phyloP scores from a whole-genome alignment of 23 tunicate genomes.

The Corella eumyota region DNA sequence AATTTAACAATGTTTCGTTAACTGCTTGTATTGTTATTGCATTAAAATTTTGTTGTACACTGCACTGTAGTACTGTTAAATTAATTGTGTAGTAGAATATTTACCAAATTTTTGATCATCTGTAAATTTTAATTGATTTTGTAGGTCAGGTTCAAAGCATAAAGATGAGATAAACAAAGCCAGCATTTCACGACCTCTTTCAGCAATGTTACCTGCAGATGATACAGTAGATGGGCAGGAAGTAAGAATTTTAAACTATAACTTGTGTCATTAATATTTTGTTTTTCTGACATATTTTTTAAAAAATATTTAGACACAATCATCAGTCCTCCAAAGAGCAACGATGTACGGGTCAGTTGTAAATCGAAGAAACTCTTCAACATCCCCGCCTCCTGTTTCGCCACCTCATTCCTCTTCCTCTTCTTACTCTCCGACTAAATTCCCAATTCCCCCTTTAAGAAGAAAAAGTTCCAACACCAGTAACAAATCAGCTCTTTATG shows the following conservation, averaged over 20 bases:
- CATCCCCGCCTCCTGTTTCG: constrained; percentile 5
- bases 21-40: too few species aligned
- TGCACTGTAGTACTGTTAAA: too few species aligned
- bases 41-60: too few species aligned
- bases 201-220: not conserved
- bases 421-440: constrained; percentile 2
- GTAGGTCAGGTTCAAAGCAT: constrained; percentile 4
- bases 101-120: too few species aligned
- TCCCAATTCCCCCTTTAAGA: constrained; percentile 43
- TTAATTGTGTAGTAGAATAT: too few species aligned
- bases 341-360: constrained; percentile 54
- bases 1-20: too few species aligned
- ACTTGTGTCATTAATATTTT: not conserved
- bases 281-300: not conserved
- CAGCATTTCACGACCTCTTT: constrained; percentile 24
- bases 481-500: constrained; percentile 11
- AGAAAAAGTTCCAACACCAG: constrained; percentile 16
- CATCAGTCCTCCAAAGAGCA: constrained; percentile 61
- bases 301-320: not conserved
- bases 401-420: constrained; percentile 3
- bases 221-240: not conserved
- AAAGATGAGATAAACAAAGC: constrained; percentile 20
- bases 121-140: too few species aligned
- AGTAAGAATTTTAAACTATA: not conserved
- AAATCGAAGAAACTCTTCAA: constrained; percentile 7